These are phyloP conservation scores for Cardinalis cardinalis DNA, from an alignment of 2,113 vertebrate species.

Conservation along the genomic window DNA sequence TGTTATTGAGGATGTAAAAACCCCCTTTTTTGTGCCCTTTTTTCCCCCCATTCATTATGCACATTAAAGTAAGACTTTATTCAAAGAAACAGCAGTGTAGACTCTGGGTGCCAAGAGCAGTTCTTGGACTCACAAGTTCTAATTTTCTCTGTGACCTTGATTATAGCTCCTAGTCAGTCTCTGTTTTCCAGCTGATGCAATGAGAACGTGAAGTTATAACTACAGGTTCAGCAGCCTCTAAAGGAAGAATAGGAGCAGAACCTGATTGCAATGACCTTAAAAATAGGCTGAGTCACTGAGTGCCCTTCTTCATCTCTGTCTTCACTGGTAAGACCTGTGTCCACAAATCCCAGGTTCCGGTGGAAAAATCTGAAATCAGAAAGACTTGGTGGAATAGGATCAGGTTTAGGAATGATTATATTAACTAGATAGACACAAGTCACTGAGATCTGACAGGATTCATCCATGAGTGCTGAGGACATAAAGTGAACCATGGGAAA, in stretches of 20 bases:
- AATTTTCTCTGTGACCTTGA: not conserved
- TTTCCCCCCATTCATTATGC: not conserved
- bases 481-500: not conserved
- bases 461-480: not conserved
- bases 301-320: not conserved
- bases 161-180: not conserved
- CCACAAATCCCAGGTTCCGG: not conserved
- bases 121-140: not conserved
- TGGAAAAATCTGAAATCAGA: not conserved
- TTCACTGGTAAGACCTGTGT: not conserved
- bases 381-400: not conserved
- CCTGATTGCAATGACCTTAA: not conserved
- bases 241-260: not conserved
- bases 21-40: rapidly evolving
- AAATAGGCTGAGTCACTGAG: not conserved
- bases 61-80: not conserved
- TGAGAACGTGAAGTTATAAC: not conserved
- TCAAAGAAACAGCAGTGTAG: not conserved
- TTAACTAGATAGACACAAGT: not conserved
- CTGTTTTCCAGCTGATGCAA: not conserved
- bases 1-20: not conserved
- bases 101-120: not conserved
- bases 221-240: not conserved
- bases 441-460: not conserved
- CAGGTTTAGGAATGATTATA: not conserved